Conservation (phyloP, 1,140 invertebrate genomes). For the Brachionus calyciflorus region DNA sequence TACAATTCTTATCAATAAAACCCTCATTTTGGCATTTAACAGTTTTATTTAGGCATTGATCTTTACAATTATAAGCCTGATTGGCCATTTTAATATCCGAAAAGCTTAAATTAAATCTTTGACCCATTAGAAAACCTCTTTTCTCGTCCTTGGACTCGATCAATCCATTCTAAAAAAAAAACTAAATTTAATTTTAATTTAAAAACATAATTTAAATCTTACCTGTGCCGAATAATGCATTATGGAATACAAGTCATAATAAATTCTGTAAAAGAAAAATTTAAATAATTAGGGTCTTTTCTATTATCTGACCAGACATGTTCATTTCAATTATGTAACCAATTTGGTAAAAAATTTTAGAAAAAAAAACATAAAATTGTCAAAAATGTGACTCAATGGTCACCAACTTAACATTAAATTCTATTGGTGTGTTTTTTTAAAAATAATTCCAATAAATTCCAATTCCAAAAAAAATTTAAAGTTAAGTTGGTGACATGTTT, state of each 20-base stretch:
- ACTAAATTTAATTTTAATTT: neutral
- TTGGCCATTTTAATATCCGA: slow-evolving; percentile 52
- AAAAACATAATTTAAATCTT: slow-evolving; percentile 44
- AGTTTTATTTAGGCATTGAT: neutral
- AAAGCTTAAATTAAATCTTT: slow-evolving; percentile 50
- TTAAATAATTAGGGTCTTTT: neutral
- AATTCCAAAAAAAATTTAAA: too few relatives aligned
- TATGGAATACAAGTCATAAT: slow-evolving; percentile 50
- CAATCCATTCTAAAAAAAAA: slow-evolving; percentile 20
- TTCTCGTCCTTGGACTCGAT: slow-evolving; percentile 47
- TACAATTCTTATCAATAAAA: slow-evolving; percentile 31
- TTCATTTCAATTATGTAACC: too few relatives aligned
- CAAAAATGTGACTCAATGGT: too few relatives aligned
- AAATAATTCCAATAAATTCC: too few relatives aligned
- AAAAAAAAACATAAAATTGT: too few relatives aligned
- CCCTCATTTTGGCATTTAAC: slow-evolving; percentile 29
- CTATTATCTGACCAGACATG: too few relatives aligned
- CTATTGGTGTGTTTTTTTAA: too few relatives aligned
- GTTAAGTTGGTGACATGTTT: too few relatives aligned
- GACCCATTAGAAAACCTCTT: slow-evolving; percentile 49
- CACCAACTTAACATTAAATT: too few relatives aligned
- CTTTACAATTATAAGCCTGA: slow-evolving; percentile 51
- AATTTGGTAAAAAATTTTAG: too few relatives aligned
- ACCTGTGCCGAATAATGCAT: slow-evolving; percentile 49
- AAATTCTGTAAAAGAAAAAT: neutral